Evolutionary conservation across 2,797 vertebrate species (phyloP).

Genomic region (Psittacula echo): DNA sequence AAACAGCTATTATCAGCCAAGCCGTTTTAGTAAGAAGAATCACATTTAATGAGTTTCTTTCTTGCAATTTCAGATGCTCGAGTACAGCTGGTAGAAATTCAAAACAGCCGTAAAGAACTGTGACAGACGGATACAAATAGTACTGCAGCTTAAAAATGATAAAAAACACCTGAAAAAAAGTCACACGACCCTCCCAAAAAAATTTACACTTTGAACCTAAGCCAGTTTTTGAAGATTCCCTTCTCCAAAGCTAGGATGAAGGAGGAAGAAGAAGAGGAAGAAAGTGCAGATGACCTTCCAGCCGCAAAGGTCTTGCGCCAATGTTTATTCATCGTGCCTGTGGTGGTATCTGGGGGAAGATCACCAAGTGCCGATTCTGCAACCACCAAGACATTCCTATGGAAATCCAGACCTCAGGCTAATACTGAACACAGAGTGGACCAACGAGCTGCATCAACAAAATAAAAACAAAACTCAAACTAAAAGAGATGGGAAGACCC

Average conservation of each 20-base stretch:
- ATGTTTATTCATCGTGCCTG: slow-evolving; percentile 65
- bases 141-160: slow-evolving; percentile 82
- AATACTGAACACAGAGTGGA: slow-evolving; percentile 82
- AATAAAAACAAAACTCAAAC: slow-evolving; percentile 68
- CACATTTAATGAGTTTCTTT: slow-evolving; percentile 84
- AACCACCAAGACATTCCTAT: slow-evolving; percentile 69
- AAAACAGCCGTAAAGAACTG: slow-evolving; percentile 81
- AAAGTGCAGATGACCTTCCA: slow-evolving; percentile 75
- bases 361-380: slow-evolving; percentile 66
- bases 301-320: slow-evolving; percentile 71
- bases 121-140: slow-evolving; percentile 83
- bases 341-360: slow-evolving; percentile 54
- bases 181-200: slow-evolving; percentile 73
- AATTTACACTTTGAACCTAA: slow-evolving; percentile 84
- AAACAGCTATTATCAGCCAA: slow-evolving; percentile 79
- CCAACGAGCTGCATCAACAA: slow-evolving; percentile 76
- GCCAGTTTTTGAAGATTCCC: slow-evolving; percentile 78
- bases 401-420: slow-evolving; percentile 76
- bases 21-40: slow-evolving; percentile 81
- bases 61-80: slow-evolving; percentile 81
- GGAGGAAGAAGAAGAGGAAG: slow-evolving; percentile 66
- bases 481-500: slow-evolving; percentile 75
- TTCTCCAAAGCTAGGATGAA: slow-evolving; percentile 73
- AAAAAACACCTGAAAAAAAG: slow-evolving; percentile 79
- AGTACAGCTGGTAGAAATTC: slow-evolving; percentile 84